phyloP scores from a whole-genome alignment of 2,113 vertebrate genomes.

The Heloderma charlesbogerti region DNA sequence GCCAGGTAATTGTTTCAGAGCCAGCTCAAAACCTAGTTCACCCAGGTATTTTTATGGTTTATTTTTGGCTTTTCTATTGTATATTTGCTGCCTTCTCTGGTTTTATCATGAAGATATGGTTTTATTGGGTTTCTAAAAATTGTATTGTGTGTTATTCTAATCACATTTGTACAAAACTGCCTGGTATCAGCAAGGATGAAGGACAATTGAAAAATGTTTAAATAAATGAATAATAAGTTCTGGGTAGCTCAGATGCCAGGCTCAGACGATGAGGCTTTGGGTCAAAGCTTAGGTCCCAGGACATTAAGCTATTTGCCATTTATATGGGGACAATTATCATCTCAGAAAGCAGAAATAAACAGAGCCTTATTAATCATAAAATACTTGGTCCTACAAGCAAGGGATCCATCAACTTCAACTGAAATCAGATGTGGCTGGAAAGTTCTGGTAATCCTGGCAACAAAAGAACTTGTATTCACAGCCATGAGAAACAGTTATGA shows the following conservation, averaged over 20 bases:
- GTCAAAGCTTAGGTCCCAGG: not conserved
- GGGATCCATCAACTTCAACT: not conserved
- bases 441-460: not conserved
- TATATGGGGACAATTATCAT: not conserved
- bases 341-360: not conserved
- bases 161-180: not conserved
- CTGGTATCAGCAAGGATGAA: not conserved
- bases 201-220: not conserved
- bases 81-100: not conserved
- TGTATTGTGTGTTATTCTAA: not conserved
- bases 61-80: not conserved
- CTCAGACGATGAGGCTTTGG: not conserved
- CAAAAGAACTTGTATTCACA: too few relatives aligned
- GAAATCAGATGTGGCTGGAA: not conserved
- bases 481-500: too few relatives aligned
- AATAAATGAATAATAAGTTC: not conserved
- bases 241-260: not conserved
- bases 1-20: not conserved
- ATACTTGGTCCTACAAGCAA: not conserved
- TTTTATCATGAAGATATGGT: not conserved
- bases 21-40: not conserved
- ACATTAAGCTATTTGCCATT: not conserved
- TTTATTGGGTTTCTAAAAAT: not conserved
- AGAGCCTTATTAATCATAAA: not conserved
- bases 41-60: too few relatives aligned